phyloP scores from a whole-genome alignment of 2,888 invertebrate species.

The Andricus quercusramuli region DNA sequence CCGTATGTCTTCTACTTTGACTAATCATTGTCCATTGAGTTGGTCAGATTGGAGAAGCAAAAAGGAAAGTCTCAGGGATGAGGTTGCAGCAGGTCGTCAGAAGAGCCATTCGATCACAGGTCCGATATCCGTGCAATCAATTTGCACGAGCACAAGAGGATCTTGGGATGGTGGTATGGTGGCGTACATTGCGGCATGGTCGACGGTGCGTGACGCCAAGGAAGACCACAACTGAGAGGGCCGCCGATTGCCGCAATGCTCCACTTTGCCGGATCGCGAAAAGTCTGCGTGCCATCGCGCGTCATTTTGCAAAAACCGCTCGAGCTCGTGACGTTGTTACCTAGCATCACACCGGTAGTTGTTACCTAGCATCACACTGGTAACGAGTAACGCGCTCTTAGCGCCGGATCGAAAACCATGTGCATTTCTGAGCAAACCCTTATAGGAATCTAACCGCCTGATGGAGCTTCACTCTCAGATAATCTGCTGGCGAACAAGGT shows the following conservation, averaged over 20 bases:
- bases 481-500: constrained; percentile 27
- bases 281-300: constrained; percentile 62
- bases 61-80: constrained; percentile 33
- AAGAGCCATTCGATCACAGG: constrained; percentile 46
- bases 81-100: constrained; percentile 47
- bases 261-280: constrained; percentile 63
- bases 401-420: constrained; percentile 11
- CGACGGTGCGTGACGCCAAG: constrained; percentile 71
- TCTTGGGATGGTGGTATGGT: constrained; percentile 50
- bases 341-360: constrained; percentile 39
- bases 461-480: constrained; percentile 6
- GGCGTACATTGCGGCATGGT: constrained; percentile 64
- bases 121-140: constrained; percentile 63
- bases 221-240: constrained; percentile 71
- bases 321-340: constrained; percentile 59
- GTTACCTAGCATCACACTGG: constrained; percentile 43
- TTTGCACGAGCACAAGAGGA: constrained; percentile 61
- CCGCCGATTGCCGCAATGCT: constrained; percentile 67
- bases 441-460: constrained; percentile 2
- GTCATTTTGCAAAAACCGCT: constrained; percentile 55
- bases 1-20: too few relatives aligned
- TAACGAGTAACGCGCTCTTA: background rate
- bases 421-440: background rate
- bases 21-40: constrained; percentile 28
- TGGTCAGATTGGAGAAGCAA: constrained; percentile 37